phyloP scores from a whole-genome alignment of 2,888 invertebrate genomes.

The Catocala sponsa region DNA sequence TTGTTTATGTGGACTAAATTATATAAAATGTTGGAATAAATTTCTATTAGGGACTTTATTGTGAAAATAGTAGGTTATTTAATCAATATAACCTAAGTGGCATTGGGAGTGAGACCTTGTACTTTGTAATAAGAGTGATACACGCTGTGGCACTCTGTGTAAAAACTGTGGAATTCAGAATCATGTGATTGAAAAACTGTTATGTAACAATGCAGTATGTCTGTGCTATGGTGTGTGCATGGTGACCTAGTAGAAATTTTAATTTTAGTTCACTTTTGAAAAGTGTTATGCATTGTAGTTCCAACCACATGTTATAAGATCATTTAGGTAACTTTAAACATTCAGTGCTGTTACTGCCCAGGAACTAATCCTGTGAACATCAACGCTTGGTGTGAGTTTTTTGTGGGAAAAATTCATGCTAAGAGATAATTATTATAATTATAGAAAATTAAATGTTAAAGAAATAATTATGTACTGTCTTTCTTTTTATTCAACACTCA shows the following conservation, averaged over 20 bases:
- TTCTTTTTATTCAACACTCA: constrained; percentile 37
- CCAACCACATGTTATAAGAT: constrained; percentile 47
- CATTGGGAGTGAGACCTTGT: constrained; percentile 66
- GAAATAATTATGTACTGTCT: constrained; percentile 56
- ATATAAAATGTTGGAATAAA: constrained; percentile 39
- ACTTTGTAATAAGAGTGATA: constrained; percentile 57
- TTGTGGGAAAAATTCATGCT: constrained; percentile 77
- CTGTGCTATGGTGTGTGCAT: constrained; percentile 66
- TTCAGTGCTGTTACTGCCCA: constrained; percentile 31
- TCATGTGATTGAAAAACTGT: constrained; percentile 78
- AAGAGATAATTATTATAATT: constrained; percentile 72
- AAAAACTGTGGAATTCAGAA: constrained; percentile 70
- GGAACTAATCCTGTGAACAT: constrained; percentile 48
- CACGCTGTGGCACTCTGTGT: constrained; percentile 58
- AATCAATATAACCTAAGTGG: constrained; percentile 51
- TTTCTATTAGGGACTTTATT: constrained; percentile 37
- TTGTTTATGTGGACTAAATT: constrained; percentile 30
- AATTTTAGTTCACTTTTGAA: constrained; percentile 63
- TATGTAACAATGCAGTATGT: constrained; percentile 75
- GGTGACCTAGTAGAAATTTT: constrained; percentile 59
- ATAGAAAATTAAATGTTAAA: constrained; percentile 73
- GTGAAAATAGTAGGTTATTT: constrained; percentile 47
- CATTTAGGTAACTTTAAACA: constrained; percentile 38
- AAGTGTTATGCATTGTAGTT: constrained; percentile 64
- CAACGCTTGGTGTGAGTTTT: constrained; percentile 76